Conservation (phyloP, 2,797 vertebrate genomes). For the Myotis myotis region DNA sequence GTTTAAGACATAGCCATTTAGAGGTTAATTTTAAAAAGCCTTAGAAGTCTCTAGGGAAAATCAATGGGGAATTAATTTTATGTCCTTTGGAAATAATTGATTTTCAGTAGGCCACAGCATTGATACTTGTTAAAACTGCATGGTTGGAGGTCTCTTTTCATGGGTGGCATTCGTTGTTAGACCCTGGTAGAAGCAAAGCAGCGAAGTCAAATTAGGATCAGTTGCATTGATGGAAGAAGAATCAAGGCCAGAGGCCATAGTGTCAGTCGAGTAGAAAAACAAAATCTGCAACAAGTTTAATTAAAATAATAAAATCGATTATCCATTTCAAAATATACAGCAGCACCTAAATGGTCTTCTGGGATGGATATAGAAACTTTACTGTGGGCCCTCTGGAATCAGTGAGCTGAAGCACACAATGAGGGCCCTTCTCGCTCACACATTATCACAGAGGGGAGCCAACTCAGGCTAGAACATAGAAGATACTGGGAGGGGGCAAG, state of each 20-base stretch:
- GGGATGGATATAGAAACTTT: too few species aligned
- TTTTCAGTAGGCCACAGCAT: not conserved
- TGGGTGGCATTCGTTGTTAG: not conserved
- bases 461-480: not conserved
- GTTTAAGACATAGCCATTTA: not conserved
- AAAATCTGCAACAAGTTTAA: not conserved
- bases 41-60: not conserved
- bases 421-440: fast-evolving
- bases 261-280: not conserved
- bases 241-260: not conserved
- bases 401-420: fast-evolving
- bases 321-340: not conserved
- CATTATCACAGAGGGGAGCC: not conserved
- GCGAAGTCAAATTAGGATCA: not conserved
- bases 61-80: not conserved
- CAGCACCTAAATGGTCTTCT: not conserved
- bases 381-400: not conserved
- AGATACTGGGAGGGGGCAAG: not conserved
- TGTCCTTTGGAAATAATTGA: not conserved
- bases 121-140: not conserved
- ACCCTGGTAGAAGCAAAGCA: not conserved
- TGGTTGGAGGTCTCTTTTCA: not conserved
- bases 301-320: not conserved
- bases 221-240: not conserved
- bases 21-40: not conserved